Conservation (phyloP, 1,140 invertebrate species). For the Sitobion miscanthi region DNA sequence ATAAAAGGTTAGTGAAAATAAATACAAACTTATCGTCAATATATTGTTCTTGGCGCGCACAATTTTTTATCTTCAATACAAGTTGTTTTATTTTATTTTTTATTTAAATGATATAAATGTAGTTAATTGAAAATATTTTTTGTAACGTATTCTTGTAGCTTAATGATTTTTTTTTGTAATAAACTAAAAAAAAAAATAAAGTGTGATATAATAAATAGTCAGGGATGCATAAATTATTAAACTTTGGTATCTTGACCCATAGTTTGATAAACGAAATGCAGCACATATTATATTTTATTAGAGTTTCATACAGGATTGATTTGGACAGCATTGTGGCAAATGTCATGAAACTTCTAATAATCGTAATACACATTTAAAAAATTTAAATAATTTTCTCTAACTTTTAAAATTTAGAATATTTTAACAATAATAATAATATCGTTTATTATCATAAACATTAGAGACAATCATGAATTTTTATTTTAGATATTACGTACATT, state of each 20-base stretch:
- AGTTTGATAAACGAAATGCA: conserved; percentile 1
- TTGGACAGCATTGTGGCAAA: neutral
- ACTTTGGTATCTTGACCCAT: conserved; percentile 1
- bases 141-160: conserved; percentile 42
- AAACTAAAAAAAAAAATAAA: conserved; percentile 41
- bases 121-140: conserved; percentile 28
- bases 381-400: neutral
- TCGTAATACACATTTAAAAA: neutral
- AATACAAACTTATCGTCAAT: conserved; percentile 36
- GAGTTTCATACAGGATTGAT: conserved; percentile 21
- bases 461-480: conserved; percentile 55
- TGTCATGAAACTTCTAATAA: neutral
- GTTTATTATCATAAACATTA: conserved; percentile 43
- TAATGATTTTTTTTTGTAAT: conserved; percentile 25
- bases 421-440: conserved; percentile 33
- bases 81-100: conserved; percentile 17
- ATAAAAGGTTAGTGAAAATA: conserved; percentile 41
- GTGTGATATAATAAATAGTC: conserved; percentile 51
- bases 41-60: neutral
- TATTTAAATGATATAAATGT: neutral
- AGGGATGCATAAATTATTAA: conserved; percentile 49
- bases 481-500: conserved; percentile 38
- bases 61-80: conserved; percentile 31
- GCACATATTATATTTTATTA: conserved; percentile 41
- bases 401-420: conserved; percentile 14